Evolutionary conservation across 2,888 invertebrate genomes (phyloP).

Genomic region (Oligia strigilis): DNA sequence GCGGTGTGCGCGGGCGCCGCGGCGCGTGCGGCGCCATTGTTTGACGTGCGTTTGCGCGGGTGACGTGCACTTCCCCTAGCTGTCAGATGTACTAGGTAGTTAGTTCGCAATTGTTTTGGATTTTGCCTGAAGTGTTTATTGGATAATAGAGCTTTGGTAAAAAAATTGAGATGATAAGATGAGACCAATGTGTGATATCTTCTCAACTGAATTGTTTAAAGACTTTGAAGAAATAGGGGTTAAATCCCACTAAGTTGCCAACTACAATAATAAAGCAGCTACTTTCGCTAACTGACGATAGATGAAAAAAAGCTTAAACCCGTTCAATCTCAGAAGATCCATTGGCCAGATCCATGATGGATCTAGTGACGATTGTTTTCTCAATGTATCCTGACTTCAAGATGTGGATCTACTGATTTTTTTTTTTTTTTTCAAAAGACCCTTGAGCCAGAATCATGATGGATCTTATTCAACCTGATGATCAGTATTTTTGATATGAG

Average conservation of each 20-base stretch:
- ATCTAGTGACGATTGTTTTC: no score
- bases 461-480: no score
- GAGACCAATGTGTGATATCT: neutral
- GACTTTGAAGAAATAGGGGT: neutral
- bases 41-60: constrained; percentile 63
- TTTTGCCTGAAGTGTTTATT: neutral
- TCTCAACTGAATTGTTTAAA: neutral
- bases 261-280: neutral
- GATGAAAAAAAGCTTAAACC: neutral
- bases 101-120: constrained; percentile 45
- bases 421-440: no score
- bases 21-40: constrained; percentile 71
- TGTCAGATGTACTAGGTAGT: constrained; percentile 55
- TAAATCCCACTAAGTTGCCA: neutral
- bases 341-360: no score
- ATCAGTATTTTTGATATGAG: no score
- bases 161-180: neutral
- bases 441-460: no score
- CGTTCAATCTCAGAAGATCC: no score
- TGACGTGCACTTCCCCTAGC: constrained; percentile 60
- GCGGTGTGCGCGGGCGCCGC: constrained; percentile 65
- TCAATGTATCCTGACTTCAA: no score
- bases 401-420: no score
- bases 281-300: neutral
- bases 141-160: neutral